Base-by-base conservation (phyloP, 2,113 vertebrate genomes). In the Seriola aureovittata region DNA sequence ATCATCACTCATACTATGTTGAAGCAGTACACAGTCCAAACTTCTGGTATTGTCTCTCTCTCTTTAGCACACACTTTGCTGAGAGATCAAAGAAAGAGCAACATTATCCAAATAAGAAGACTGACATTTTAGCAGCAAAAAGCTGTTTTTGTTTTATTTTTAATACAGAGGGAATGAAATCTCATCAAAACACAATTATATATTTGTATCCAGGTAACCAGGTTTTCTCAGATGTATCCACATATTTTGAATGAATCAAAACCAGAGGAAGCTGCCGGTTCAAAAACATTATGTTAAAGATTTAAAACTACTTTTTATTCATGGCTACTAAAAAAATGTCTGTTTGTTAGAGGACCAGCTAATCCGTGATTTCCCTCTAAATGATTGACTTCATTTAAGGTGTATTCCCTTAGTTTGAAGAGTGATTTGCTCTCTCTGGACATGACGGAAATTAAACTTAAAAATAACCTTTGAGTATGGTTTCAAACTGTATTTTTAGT, bases 361-460 rank as follows among this genome's bases (percentile, higher is more conserved):
- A 59, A 59, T 62, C 19, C 58, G 44, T 42, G 63, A 8, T 70
- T 42, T 52, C 23, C 67, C 50, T 10, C 9, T 34, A 38, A 57
- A 66, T 23, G 29, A 32, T 1, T 38, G 4, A 59, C 65, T 71
- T 85, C 25, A 44, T 71, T 34, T 79, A 21, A 70, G 0, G 5
- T 40, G 36, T 34, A 70, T 78, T 81, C 29, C 46, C 48, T 64
- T 11, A 32, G 17, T 75, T 13, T 68, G 48, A 65, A 36, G 63
- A 52, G 44, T 74, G 29, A 67, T 74, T 70, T 72, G 54, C 17
- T 65, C 42, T 80, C 19, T 50, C 21, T 58, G 46, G 14, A 68
- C 64, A 64, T 21, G 48, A 80, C 57, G 80, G 36, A 86, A 71
- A 81, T 46, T 6, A 63, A 66, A 42, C 57, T 54, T 72, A 76